Base-by-base conservation (phyloP, 2,888 invertebrate genomes). In the Hymenopus coronatus region DNA sequence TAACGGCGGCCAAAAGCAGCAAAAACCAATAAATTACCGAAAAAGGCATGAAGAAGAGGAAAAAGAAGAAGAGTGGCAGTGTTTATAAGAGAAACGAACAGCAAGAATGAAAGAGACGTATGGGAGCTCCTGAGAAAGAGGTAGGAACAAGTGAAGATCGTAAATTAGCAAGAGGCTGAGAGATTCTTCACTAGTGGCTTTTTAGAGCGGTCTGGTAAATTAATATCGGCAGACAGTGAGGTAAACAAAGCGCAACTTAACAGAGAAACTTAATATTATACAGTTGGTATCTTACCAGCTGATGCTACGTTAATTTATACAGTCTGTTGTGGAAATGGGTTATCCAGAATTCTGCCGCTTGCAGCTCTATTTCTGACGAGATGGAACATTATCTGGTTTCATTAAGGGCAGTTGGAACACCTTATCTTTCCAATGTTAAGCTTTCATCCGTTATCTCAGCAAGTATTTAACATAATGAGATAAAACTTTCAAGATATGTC, bases 1-100 rank as follows among this genome's bases (percentile, higher is more conserved):
- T 82, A 86, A 15, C 83, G 89, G 84, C 88, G 89, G 89, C 88
- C 85, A 86, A 87, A 87, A 82, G 87, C 85, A 89, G 88, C 89
- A 89, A 89, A 89, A 89, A 89, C 85, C 88, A 89, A 89, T 89
- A 89, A 88, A 89, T 89, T 89, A 89, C 87, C 40, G 27, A 87
- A 87, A 82, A 82, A 87, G 82, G 87, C 81, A 70, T 27, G 82
- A 27, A 28, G 54, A 25, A 82, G 54, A 54, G 54, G 82, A 14
- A 33, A 82, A 33, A 70, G 82, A 87, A 25, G 82, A 82, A 70
- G n/a, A 25, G 28, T 15, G 33, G 40, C 82, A 82, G 87, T 87
- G 87, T 87, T 87, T 87, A 87, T 87, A 87, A 87, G 82, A 82
- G 82, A 82, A 87, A 87, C 20, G 54, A 15, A 20, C 20, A 70